Evolutionary conservation across 2,797 vertebrate species (phyloP), one percentile per base, ranked within the genome.

Genomic region (Melanotaenia maccullochi): DNA sequence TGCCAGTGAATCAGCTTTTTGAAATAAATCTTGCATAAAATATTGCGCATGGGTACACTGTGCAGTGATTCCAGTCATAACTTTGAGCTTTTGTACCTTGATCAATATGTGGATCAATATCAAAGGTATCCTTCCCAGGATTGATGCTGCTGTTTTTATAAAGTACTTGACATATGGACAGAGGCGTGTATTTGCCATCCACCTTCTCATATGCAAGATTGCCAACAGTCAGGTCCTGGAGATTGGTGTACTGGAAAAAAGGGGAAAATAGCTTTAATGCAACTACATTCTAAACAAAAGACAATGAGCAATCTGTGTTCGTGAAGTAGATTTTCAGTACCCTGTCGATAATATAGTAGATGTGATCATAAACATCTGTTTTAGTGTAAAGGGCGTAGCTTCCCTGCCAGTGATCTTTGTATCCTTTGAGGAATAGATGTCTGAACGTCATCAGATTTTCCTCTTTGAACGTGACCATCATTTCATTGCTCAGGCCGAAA

Each of bases 391-490:
- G 92, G 1, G 96, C 94, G 0, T 96, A 95, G 1, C 88, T 93
- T 49, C 95, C 95, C 30, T 92, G 89, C 55, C 73, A 88, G 65
- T 87, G 93, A 62, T 97, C 95, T 84, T 89, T 89, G 73, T 96
- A 98, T n/a, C 94, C 96, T 94, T 98, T 98, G 44, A 99, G 92
- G 73, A 99, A 99, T 51, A 99, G 93, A 64, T 99, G 95, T 71
- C 95, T 96, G 91, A 99, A 99, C 1, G 96, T 94, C 76, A 94
- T 75, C 20, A 97, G 95, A 80, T 96, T 99, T 76, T 97, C 96
- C 30, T 97, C 96, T 89, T 96, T 98, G 90, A 99, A 99, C 38
- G 95, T 95, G 68, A 98, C 98, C 84, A 97, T 96, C 97, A 99
- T 97, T 87, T 98, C 95, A 68, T 99, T 99, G 90, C 96, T 99